Evolutionary conservation across 2,797 vertebrate genomes (phyloP), one percentile per base, ranked within the genome.

Genomic region (Neosalanx taihuensis): DNA sequence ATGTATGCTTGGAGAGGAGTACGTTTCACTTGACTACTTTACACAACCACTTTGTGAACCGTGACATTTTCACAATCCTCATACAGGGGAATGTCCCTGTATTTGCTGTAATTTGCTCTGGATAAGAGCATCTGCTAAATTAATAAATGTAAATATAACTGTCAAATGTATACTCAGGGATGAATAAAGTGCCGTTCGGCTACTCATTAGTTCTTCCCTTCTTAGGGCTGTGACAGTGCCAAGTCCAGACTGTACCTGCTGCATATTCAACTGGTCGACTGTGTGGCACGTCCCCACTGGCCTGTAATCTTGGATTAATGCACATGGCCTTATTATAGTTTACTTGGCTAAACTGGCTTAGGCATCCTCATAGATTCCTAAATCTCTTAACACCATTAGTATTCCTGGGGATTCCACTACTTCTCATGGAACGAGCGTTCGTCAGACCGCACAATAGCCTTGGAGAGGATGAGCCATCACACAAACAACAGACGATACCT

Each of bases 321-420:
- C 67, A 63, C 62, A 60, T 71, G 73, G 10, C 6, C 53, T 69
- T 64, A 69, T 68, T 67, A 35, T 18, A 65, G 65, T 57, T 73
- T 62, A 49, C 65, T 71, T 57, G 63, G 41, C 53, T 67, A 72
- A 4, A 61, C 41, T 65, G 69, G 73, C 71, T 83, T 81, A 63
- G 23, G 49, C 69, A 17, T 66, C 31, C 64, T 67, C 53, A 65
- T 31, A 37, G 23, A 72, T 53, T 63, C 58, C 12, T 63, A 60
- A 83, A 67, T 77, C 61, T 64, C 56, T 74, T 74, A 71, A 75
- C 33, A 71, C 75, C 53, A 76, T 57, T 57, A 67, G 51, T 51
- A 56, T 53, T 30, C 1, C 66, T 56, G 49, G 9, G 49, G 6
- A 68, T 57, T 68, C 49, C 18, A 37, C 64, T 15, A 7, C 64